Conservation (phyloP, 2,888 invertebrate species). For the Monochamus alternatus region DNA sequence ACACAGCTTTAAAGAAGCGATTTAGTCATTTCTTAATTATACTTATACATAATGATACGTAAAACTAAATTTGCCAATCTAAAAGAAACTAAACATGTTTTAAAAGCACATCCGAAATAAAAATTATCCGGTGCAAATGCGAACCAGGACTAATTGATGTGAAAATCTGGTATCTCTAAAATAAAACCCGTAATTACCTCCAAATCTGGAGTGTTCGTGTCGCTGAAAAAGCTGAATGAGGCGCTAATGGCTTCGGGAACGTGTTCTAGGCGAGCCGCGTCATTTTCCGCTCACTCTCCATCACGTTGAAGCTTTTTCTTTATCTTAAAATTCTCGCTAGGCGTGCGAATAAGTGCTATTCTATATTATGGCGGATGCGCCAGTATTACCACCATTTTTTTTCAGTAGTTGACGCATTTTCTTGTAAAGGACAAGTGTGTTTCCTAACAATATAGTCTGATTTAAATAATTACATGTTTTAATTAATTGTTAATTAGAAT, state of each 20-base stretch:
- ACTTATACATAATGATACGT: too few relatives aligned
- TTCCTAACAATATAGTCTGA: too few relatives aligned
- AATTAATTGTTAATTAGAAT: too few relatives aligned
- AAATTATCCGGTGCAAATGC: neutral
- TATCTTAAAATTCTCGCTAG: neutral
- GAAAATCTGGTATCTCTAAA: conserved; percentile 1
- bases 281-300: neutral
- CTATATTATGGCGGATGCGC: neutral
- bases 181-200: neutral
- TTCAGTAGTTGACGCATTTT: neutral
- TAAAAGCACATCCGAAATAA: too few relatives aligned
- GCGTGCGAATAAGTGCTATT: neutral
- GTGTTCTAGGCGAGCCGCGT: conserved; percentile 4
- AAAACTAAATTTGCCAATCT: too few relatives aligned
- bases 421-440: too few relatives aligned
- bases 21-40: too few relatives aligned
- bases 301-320: neutral
- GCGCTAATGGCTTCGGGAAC: conserved; percentile 2
- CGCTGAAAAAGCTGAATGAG: conserved; percentile 4
- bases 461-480: too few relatives aligned
- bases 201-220: neutral
- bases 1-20: too few relatives aligned
- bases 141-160: neutral
- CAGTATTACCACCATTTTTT: neutral
- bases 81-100: too few relatives aligned